phyloP scores from a whole-genome alignment of 2,113 vertebrate species.

The Lepus americanus region DNA sequence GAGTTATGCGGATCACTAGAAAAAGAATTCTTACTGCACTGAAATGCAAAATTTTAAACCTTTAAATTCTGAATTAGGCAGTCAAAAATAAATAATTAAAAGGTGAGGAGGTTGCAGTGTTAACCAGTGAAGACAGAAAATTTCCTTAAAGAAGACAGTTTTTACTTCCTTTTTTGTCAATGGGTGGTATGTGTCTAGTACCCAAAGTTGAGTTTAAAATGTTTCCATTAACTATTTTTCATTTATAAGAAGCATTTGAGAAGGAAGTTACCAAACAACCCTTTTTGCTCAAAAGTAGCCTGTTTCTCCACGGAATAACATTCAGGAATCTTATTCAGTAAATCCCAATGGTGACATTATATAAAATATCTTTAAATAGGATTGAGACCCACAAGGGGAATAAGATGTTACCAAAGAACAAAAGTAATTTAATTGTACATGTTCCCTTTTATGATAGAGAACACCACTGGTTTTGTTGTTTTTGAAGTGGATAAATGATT shows the following conservation, averaged over 20 bases:
- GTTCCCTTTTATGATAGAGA: slow-evolving; percentile 68
- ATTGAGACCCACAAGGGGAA: slow-evolving; percentile 47
- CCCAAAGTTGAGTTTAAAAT: slow-evolving; percentile 17
- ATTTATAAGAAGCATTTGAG: slow-evolving; percentile 63
- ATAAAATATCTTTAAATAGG: slow-evolving; percentile 29
- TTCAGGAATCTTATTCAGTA: slow-evolving; percentile 43
- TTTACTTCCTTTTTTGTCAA: slow-evolving; percentile 42
- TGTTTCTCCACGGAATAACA: slow-evolving; percentile 11
- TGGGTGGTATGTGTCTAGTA: background rate
- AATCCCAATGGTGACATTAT: background rate
- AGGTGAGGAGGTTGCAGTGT: background rate
- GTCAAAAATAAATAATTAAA: background rate
- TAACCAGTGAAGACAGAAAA: slow-evolving; percentile 34
- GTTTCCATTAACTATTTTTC: slow-evolving; percentile 50
- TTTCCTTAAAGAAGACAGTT: background rate
- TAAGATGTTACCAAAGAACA: slow-evolving; percentile 67
- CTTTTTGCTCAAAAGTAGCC: slow-evolving; percentile 28
- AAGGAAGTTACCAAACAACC: slow-evolving; percentile 48
- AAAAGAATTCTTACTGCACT: slow-evolving; percentile 37
- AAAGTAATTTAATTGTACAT: slow-evolving; percentile 27
- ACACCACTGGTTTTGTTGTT: slow-evolving; percentile 69
- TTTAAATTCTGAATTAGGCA: slow-evolving; percentile 40
- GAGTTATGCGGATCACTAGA: slow-evolving; percentile 47
- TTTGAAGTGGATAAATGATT: slow-evolving; percentile 59
- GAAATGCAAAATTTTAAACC: slow-evolving; percentile 1